Evolutionary conservation across 2,888 invertebrate genomes (phyloP).

Genomic region (Heterodera filipjevi): DNA sequence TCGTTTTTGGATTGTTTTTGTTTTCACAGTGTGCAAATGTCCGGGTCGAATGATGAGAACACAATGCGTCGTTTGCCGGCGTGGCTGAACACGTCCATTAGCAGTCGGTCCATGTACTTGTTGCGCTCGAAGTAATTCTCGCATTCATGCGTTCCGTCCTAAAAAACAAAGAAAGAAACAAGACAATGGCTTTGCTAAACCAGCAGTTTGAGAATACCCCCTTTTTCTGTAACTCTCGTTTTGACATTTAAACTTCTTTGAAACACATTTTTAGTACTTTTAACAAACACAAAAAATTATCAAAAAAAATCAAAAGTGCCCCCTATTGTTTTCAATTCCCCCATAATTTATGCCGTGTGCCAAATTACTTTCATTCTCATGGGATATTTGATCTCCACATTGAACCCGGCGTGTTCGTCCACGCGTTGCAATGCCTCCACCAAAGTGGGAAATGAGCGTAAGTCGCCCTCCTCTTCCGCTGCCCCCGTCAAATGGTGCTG

Average conservation of each 20-base stretch:
- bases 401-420: constrained; percentile 73
- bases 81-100: constrained; percentile 81
- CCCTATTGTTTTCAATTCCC: neutral
- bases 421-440: constrained; percentile 78
- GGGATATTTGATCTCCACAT: constrained; percentile 96
- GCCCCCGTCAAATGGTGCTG: constrained; percentile 25
- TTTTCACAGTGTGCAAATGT: constrained; percentile 83
- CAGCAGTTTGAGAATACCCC: too few relatives aligned
- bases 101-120: constrained; percentile 82
- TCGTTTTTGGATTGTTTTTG: neutral
- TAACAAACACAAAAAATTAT: too few relatives aligned
- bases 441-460: constrained; percentile 84
- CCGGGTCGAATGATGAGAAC: constrained; percentile 92
- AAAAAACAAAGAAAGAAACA: too few relatives aligned
- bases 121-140: constrained; percentile 70
- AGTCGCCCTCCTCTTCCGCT: constrained; percentile 31
- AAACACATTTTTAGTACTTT: too few relatives aligned
- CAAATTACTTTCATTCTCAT: constrained; percentile 71
- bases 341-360: neutral
- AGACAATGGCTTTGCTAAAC: too few relatives aligned
- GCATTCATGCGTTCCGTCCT: constrained; percentile 67
- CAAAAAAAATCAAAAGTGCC: too few relatives aligned
- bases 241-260: too few relatives aligned
- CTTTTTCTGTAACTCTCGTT: too few relatives aligned
- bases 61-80: constrained; percentile 84